Evolutionary conservation across 2,888 invertebrate species (phyloP).

Genomic region (Drosophila leonis): DNA sequence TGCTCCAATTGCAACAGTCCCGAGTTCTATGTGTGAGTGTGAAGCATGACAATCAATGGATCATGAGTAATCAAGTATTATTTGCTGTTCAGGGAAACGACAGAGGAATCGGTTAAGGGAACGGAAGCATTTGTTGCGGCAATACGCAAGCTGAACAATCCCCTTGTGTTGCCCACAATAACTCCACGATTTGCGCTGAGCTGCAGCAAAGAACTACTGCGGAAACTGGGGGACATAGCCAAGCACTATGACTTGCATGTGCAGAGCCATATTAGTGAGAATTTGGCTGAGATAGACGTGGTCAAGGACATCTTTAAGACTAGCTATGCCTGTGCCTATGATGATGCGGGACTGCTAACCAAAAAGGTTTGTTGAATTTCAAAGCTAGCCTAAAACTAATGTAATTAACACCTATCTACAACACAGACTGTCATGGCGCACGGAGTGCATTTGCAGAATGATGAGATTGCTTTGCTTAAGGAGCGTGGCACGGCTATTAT

Average conservation of each 20-base stretch:
- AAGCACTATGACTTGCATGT: slow-evolving; percentile 89
- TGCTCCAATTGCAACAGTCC: slow-evolving; percentile 84
- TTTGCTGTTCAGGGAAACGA: slow-evolving; percentile 87
- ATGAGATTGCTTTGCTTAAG: slow-evolving; percentile 89
- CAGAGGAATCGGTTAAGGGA: slow-evolving; percentile 87
- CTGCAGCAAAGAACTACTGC: slow-evolving; percentile 90
- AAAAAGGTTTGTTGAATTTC: slow-evolving; percentile 87
- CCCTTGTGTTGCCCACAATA: slow-evolving; percentile 91
- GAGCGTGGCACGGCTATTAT: slow-evolving; percentile 89
- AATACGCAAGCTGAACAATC: slow-evolving; percentile 87
- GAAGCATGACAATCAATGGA: background rate
- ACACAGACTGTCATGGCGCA: slow-evolving; percentile 91
- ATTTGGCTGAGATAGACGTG: slow-evolving; percentile 89
- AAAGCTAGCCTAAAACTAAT: background rate
- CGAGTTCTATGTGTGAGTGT: slow-evolving; percentile 82
- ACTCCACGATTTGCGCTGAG: slow-evolving; percentile 95
- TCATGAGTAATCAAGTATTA: background rate
- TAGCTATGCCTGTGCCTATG: slow-evolving; percentile 92
- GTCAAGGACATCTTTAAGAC: slow-evolving; percentile 87
- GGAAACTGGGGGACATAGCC: slow-evolving; percentile 89
- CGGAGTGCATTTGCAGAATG: slow-evolving; percentile 90
- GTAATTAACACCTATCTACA: background rate
- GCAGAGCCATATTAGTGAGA: slow-evolving; percentile 96
- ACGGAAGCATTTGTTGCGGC: slow-evolving; percentile 88
- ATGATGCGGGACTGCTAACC: slow-evolving; percentile 90